Evolutionary conservation across 2,113 vertebrate genomes (phyloP).

Genomic region (Lepisosteus oculatus): DNA sequence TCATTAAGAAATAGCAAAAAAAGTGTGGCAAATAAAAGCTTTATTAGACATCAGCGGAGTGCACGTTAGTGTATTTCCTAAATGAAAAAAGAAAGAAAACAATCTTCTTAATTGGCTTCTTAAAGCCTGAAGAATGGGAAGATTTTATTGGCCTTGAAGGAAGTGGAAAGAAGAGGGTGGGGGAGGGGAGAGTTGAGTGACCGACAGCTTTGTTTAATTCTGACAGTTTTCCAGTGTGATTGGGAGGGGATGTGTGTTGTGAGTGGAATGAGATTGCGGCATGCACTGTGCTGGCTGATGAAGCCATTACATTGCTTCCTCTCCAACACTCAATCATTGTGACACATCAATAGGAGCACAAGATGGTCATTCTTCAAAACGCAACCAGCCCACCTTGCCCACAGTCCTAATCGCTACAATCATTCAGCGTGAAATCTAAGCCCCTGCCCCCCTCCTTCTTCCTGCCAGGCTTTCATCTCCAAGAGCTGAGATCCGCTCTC

Average conservation of each 20-base stretch:
- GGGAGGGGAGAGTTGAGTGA: slow-evolving; percentile 21
- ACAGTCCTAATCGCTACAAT: slow-evolving; percentile 58
- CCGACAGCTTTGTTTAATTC: slow-evolving; percentile 53
- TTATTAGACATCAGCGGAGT: background rate
- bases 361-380: slow-evolving; percentile 59
- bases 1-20: background rate
- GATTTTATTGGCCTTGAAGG: slow-evolving; percentile 36
- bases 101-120: slow-evolving; percentile 52
- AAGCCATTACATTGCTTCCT: slow-evolving; percentile 63
- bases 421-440: slow-evolving; percentile 49
- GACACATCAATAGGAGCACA: slow-evolving; percentile 56
- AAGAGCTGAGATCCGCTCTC: background rate
- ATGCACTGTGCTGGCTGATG: slow-evolving; percentile 61
- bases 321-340: slow-evolving; percentile 65
- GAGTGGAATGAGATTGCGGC: slow-evolving; percentile 60
- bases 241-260: slow-evolving; percentile 40
- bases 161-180: slow-evolving; percentile 25
- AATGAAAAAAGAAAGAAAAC: slow-evolving; percentile 23
- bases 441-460: slow-evolving; percentile 16
- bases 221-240: slow-evolving; percentile 56
- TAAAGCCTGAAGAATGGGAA: slow-evolving; percentile 42
- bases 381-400: slow-evolving; percentile 46
- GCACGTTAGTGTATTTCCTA: background rate
- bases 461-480: background rate
- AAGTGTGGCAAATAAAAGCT: background rate